A percentile compares a stretch with the other conserved stretches of the same genome.
These are phyloP conservation scores for Amphiduros pacificus DNA, from an alignment of 2,888 invertebrate species.

Conservation along the genomic window DNA sequence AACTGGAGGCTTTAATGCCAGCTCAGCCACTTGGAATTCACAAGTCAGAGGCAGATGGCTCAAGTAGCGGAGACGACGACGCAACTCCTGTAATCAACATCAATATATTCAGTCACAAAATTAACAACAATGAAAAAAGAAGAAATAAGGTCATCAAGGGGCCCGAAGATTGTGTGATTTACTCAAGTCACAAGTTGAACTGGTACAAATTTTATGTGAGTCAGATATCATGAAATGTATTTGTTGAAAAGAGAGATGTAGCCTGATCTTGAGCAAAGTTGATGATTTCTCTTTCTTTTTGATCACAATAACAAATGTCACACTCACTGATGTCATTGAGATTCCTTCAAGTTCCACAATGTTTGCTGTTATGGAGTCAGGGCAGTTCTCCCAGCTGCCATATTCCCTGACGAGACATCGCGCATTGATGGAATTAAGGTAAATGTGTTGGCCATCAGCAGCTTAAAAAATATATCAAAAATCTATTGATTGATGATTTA, in stretches of 20 bases:
- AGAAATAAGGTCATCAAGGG: no score
- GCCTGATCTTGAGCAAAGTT: no score
- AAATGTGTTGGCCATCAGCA: conserved; percentile 88
- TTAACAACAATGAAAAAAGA: no score
- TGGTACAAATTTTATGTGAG: no score
- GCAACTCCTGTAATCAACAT: conserved; percentile 69
- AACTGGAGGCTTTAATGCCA: conserved; percentile 75
- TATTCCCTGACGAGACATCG: conserved; percentile 85
- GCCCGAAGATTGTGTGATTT: no score
- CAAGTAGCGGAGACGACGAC: conserved; percentile 75
- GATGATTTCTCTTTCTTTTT: no score
- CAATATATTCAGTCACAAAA: no score
- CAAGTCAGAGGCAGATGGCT: conserved; percentile 88
- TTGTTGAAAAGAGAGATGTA: no score
- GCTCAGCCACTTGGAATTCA: conserved; percentile 86
- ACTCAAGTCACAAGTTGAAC: no score
- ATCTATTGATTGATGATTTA: neutral
- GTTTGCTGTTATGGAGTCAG: conserved; percentile 72
- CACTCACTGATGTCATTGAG: conserved; percentile 75
- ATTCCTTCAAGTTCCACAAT: conserved; percentile 86
- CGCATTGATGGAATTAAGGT: conserved; percentile 86
- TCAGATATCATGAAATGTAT: no score
- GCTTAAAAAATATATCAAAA: conserved; percentile 64
- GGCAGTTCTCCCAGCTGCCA: conserved; percentile 79
- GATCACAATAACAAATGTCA: no score